These are phyloP conservation scores for Osmerus eperlanus DNA, from an alignment of 2,113 vertebrate species.

Conservation along the genomic window DNA sequence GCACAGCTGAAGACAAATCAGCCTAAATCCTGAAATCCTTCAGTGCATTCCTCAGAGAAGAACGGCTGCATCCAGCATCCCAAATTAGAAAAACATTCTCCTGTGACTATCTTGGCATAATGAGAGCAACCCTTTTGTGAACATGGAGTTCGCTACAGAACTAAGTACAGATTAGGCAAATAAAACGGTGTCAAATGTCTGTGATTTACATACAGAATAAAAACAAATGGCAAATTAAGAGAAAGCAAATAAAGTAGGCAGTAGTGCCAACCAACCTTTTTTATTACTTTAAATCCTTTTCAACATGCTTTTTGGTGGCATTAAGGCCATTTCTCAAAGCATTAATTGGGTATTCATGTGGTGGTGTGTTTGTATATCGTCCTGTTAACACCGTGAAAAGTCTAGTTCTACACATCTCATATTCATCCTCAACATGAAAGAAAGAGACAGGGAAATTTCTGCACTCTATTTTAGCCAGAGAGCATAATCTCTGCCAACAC, in stretches of 20 bases:
- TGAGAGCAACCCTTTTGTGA: conserved; percentile 14
- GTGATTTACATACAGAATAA: conserved; percentile 5
- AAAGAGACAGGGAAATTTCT: conserved; percentile 56
- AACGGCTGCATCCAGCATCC: conserved; percentile 41
- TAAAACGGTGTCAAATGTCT: neutral
- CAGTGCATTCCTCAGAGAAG: conserved; percentile 30
- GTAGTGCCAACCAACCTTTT: conserved; percentile 27
- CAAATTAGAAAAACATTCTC: conserved; percentile 29
- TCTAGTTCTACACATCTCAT: conserved; percentile 62
- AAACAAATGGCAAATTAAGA: conserved; percentile 20
- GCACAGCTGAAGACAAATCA: conserved; percentile 44
- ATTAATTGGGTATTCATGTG: conserved; percentile 59
- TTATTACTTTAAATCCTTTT: conserved; percentile 41
- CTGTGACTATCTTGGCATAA: conserved; percentile 25
- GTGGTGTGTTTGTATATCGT: conserved; percentile 64
- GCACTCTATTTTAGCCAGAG: conserved; percentile 63
- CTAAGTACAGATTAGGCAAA: neutral
- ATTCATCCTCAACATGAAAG: conserved; percentile 68
- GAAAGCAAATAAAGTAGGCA: conserved; percentile 17
- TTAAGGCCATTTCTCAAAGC: conserved; percentile 37
- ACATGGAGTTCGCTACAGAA: conserved; percentile 5
- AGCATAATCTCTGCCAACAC: conserved; percentile 73
- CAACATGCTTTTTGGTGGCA: conserved; percentile 19
- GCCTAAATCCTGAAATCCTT: conserved; percentile 43
- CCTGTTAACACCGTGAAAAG: conserved; percentile 48